Conservation (phyloP, 2,113 vertebrate species). For the Meles meles region DNA sequence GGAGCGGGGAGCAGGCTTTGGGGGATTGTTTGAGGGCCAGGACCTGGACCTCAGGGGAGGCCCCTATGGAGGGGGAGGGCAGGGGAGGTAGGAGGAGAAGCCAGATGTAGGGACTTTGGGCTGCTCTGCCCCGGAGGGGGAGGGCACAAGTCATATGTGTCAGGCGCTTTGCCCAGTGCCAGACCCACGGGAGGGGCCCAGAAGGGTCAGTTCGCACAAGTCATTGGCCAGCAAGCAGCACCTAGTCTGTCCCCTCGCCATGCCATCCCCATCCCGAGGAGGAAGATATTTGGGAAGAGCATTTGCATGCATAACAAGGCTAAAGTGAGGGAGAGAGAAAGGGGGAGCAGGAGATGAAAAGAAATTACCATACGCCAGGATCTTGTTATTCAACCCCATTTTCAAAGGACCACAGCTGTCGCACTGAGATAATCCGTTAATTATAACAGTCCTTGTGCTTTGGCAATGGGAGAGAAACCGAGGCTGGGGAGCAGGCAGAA, state of each 20-base stretch:
- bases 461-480: constrained; percentile 81
- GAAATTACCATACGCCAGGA: constrained; percentile 85
- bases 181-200: not conserved
- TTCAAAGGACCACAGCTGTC: constrained; percentile 88
- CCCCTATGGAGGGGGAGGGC: not conserved
- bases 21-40: not conserved
- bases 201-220: not conserved
- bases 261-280: not conserved
- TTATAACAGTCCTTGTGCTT: constrained; percentile 88
- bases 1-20: not conserved
- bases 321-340: constrained; percentile 74
- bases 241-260: not conserved
- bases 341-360: constrained; percentile 79
- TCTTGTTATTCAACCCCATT: constrained; percentile 89
- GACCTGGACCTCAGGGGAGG: not conserved
- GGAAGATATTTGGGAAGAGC: constrained; percentile 30
- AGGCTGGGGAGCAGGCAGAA: constrained; percentile 79
- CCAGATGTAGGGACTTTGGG: not conserved
- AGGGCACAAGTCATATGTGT: not conserved
- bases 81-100: not conserved
- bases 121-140: not conserved
- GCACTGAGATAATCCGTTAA: constrained; percentile 88
- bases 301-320: constrained; percentile 55
- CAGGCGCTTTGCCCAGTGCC: not conserved
- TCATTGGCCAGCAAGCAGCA: not conserved